phyloP scores from a whole-genome alignment of 1,140 invertebrate species.

The Drepana arcuata region DNA sequence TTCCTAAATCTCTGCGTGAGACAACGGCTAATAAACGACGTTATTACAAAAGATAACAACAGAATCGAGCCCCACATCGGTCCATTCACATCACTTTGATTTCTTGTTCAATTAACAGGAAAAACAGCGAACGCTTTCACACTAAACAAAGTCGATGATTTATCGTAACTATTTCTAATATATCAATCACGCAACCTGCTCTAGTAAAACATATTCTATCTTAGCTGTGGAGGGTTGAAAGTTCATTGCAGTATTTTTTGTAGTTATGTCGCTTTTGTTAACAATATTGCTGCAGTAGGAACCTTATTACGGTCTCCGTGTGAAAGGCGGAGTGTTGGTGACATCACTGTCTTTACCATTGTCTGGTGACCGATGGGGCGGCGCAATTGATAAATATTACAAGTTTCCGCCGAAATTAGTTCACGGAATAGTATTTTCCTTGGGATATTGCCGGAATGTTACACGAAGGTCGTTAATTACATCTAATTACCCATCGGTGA shows the following conservation, averaged over 20 bases:
- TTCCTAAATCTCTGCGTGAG: too few relatives aligned
- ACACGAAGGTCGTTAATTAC: too few relatives aligned
- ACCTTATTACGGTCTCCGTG: slow-evolving; percentile 28
- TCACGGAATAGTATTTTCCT: too few relatives aligned
- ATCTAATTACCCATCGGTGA: too few relatives aligned
- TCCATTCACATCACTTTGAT: slow-evolving; percentile 28
- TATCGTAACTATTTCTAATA: too few relatives aligned
- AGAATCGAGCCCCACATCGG: slow-evolving; percentile 11
- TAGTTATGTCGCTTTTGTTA: slow-evolving; percentile 1
- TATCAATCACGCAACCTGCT: too few relatives aligned
- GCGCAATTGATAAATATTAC: slow-evolving; percentile 11
- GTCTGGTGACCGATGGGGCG: slow-evolving; percentile 25
- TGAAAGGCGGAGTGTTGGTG: slow-evolving; percentile 22
- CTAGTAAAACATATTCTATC: neutral
- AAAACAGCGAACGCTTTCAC: slow-evolving; percentile 48
- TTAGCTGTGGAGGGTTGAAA: neutral
- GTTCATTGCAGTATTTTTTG: neutral
- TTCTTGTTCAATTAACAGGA: slow-evolving; percentile 52
- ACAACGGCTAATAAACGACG: too few relatives aligned
- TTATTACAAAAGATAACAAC: neutral
- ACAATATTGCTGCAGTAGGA: slow-evolving; percentile 14
- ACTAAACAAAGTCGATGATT: too few relatives aligned
- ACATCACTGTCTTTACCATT: slow-evolving; percentile 22
- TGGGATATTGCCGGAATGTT: too few relatives aligned
- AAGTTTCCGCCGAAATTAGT: slow-evolving; percentile 7